Conservation (phyloP, 2,113 vertebrate genomes). For the Bungarus multicinctus region DNA sequence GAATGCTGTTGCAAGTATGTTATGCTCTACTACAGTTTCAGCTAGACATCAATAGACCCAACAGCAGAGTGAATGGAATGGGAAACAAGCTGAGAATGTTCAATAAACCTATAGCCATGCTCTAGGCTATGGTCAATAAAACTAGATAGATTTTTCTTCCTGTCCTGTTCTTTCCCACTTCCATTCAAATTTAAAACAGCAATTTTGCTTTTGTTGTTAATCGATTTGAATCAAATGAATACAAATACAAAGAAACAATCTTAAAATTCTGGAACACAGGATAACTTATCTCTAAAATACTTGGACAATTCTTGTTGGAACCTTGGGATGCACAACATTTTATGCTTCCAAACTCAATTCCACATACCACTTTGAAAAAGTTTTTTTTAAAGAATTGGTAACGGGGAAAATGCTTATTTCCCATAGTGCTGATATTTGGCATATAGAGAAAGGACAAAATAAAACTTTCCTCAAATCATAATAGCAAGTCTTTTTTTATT, state of each 20-base stretch:
- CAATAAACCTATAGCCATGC: constrained; percentile 11
- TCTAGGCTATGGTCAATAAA: constrained; percentile 27
- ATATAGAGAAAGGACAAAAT: neutral
- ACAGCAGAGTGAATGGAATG: neutral
- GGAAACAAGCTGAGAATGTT: constrained; percentile 17
- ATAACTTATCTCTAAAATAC: neutral
- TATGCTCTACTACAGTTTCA: neutral
- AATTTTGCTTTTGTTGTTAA: neutral
- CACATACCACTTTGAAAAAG: neutral
- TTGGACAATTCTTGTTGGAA: neutral
- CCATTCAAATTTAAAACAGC: neutral
- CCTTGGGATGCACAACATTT: neutral
- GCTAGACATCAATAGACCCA: constrained; percentile 2
- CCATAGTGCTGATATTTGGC: neutral
- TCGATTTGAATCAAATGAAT: constrained; percentile 2
- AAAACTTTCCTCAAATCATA: neutral
- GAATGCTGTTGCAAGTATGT: neutral
- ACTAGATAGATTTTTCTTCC: constrained; percentile 1
- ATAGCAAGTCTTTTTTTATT: neutral
- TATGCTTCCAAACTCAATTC: neutral
- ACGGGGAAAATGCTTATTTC: neutral
- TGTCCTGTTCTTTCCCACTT: neutral
- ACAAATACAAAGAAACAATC: neutral
- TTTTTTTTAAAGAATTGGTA: neutral
- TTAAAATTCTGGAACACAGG: neutral